Conservation (phyloP, 2,888 invertebrate genomes). For the Oxycera nigricornis region DNA sequence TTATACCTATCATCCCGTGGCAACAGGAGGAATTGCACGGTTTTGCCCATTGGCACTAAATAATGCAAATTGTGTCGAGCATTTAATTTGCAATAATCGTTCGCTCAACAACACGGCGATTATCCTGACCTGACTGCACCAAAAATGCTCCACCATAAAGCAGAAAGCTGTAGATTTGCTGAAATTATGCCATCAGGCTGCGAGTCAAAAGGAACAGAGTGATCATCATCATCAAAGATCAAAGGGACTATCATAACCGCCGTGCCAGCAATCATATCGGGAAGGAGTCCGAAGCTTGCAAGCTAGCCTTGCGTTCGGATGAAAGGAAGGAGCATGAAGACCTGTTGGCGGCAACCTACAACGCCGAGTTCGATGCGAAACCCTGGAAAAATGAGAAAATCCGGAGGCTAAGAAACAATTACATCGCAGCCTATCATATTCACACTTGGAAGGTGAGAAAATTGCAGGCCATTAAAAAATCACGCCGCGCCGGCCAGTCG, state of each 20-base stretch:
- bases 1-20: no score
- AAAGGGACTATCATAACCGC: conserved; percentile 35
- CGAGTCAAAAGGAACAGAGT: conserved; percentile 34
- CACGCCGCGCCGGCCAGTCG: conserved; percentile 11
- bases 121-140: not conserved
- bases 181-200: conserved; percentile 62
- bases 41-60: conserved; percentile 35
- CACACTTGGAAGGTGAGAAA: conserved; percentile 64
- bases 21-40: conserved; percentile 19
- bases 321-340: conserved; percentile 4
- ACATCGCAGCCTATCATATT: conserved; percentile 58
- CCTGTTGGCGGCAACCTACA: not conserved
- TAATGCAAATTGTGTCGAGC: conserved; percentile 39
- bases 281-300: conserved; percentile 13
- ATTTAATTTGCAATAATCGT: conserved; percentile 41
- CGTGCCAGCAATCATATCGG: conserved; percentile 5
- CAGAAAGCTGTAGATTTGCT: conserved; percentile 48
- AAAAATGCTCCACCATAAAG: not conserved
- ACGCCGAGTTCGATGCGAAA: not conserved
- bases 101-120: not conserved
- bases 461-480: conserved; percentile 63
- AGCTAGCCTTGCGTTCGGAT: not conserved
- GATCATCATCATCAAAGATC: conserved; percentile 40
- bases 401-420: conserved; percentile 48
- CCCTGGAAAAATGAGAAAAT: conserved; percentile 36